Evolutionary conservation across 2,888 invertebrate genomes (phyloP).

Genomic region (Machimus rusticus): DNA sequence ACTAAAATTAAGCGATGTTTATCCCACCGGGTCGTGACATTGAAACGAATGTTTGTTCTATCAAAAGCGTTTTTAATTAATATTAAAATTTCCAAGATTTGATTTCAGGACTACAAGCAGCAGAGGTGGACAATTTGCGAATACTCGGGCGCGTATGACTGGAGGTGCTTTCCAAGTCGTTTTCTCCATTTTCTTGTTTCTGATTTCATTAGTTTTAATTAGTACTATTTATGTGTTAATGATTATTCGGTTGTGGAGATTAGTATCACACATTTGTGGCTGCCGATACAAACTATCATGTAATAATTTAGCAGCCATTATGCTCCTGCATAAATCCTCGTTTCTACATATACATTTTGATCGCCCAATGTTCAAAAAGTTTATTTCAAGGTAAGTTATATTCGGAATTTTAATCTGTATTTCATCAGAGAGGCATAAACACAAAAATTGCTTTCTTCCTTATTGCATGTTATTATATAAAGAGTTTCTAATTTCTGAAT

Average conservation of each 20-base stretch:
- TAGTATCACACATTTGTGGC: slow-evolving; percentile 95
- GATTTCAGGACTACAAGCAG: slow-evolving; percentile 47
- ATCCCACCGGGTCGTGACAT: neutral
- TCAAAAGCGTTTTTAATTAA: slow-evolving; percentile 3
- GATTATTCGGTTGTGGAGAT: too few relatives aligned
- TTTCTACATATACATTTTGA: too few relatives aligned
- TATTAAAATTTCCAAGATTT: neutral
- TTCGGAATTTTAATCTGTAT: neutral
- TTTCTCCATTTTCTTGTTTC: slow-evolving; percentile 86
- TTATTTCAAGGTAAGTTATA: slow-evolving; percentile 69
- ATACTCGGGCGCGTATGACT: slow-evolving; percentile 62
- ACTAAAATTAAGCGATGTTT: neutral
- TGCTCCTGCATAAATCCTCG: too few relatives aligned
- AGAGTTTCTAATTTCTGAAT: too few relatives aligned
- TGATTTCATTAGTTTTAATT: slow-evolving; percentile 85
- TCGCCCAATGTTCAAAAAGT: slow-evolving; percentile 91
- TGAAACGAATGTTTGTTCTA: neutral
- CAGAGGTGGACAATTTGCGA: slow-evolving; percentile 58
- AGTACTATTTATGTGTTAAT: slow-evolving; percentile 86
- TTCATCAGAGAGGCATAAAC: neutral
- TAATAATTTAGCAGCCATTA: too few relatives aligned
- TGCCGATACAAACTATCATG: slow-evolving; percentile 81
- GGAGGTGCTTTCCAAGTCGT: slow-evolving; percentile 69
- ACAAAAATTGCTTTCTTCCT: too few relatives aligned
- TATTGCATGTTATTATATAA: too few relatives aligned